phyloP scores from a whole-genome alignment of 2,888 invertebrate genomes.

The Drosophila nr. perissopoda region DNA sequence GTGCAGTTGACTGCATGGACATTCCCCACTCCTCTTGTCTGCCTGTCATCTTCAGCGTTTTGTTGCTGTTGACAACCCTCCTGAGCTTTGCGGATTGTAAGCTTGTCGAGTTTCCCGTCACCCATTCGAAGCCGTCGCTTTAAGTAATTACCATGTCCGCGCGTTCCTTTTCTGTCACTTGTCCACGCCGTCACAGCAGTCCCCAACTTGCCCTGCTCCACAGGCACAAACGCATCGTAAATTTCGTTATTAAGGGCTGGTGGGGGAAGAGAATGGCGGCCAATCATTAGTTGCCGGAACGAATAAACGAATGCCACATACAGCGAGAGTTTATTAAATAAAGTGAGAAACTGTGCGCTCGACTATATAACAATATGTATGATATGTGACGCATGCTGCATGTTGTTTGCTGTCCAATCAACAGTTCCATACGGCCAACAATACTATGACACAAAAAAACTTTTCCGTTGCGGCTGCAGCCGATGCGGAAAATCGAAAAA shows the following conservation, averaged over 20 bases:
- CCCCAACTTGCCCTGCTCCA: neutral
- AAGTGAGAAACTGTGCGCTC: conserved; percentile 36
- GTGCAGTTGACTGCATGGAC: conserved; percentile 60
- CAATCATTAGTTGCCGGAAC: conserved; percentile 35
- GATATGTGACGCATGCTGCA: conserved; percentile 14
- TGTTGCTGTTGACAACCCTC: conserved; percentile 49
- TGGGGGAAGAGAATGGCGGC: neutral
- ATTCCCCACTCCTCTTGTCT: neutral
- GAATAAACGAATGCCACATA: conserved; percentile 38
- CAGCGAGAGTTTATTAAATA: conserved; percentile 58
- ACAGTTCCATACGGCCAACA: conserved; percentile 8
- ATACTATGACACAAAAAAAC: neutral
- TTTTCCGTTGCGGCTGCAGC: neutral
- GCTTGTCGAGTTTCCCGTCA: conserved; percentile 44
- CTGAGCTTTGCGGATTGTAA: conserved; percentile 40
- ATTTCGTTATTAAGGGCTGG: conserved; percentile 33
- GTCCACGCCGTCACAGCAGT: conserved; percentile 35
- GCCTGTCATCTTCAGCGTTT: conserved; percentile 49
- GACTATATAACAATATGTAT: conserved; percentile 6
- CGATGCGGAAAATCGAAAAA: neutral
- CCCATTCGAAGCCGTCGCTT: conserved; percentile 47
- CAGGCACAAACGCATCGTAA: conserved; percentile 27
- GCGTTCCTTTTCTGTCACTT: conserved; percentile 28
- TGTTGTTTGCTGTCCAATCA: conserved; percentile 17
- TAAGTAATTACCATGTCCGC: conserved; percentile 72